Base-by-base conservation (phyloP, 2,888 invertebrate species). In the Trichopoda pennipes region DNA sequence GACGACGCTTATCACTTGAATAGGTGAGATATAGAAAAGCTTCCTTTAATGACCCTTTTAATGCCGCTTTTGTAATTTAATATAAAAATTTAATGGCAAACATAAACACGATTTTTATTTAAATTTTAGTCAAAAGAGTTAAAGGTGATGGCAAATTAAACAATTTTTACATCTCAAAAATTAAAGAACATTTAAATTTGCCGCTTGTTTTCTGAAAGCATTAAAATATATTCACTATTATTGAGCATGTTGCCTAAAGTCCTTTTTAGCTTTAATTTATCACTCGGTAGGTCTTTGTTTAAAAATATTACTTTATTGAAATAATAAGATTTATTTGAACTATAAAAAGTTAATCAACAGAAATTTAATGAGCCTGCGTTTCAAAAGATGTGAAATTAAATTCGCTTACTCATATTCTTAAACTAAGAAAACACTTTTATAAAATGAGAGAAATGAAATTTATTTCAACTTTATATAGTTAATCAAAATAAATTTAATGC, bases 31-130 rank as follows among this genome's bases (percentile, higher is more conserved):
- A 38, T 21, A 64, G 17, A 32, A 23, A 42, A 61, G 44, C 63
- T 56, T 32, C n/a, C n/a, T 70, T 73, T 73, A 55, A 61, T 73
- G 10, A 16, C 69, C 44, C 1, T 19, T n/a, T n/a, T 12, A 17
- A 32, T 3, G 14, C 16, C 16, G 16, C 14, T n/a, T 44, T 44
- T 44, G 6, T n/a, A 38, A 47, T 61, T 61, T 38, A 19, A 51
- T 17, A 35, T 19, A 28, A 2, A 47, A 64, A 17, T 47, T 72
- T 60, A 58, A 32, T 63, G 23, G 10, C 17, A n/a, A 63, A 35
- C 16, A 21, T 64, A 28, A 28, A 1, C 12, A 64, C 9, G 12
- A 56, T 4, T 56, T 74, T 64, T 49, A 74, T 74, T 55, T 49
- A 6, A 44, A 44, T 44, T 44, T 44, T 44, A 16, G 42, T 16